Evolutionary conservation across 2,113 vertebrate species (phyloP).

Genomic region (Monopterus albus): DNA sequence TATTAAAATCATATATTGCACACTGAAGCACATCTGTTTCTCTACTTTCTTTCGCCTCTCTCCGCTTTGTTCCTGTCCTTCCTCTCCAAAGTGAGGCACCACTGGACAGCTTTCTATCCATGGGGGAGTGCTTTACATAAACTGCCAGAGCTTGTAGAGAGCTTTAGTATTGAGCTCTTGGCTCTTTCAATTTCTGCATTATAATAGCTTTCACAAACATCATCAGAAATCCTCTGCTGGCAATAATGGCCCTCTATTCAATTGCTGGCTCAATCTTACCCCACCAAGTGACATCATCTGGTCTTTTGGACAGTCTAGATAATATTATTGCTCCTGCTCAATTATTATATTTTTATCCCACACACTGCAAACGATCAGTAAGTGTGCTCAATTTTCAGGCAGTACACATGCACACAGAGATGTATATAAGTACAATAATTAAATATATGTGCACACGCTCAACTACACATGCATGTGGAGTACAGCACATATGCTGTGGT

Average conservation of each 20-base stretch:
- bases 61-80: background rate
- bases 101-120: slow-evolving; percentile 33
- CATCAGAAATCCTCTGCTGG: slow-evolving; percentile 68
- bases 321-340: slow-evolving; percentile 55
- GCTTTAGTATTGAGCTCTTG: slow-evolving; percentile 53
- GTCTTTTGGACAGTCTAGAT: slow-evolving; percentile 60
- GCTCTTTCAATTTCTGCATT: slow-evolving; percentile 71
- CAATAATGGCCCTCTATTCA: slow-evolving; percentile 70
- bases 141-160: slow-evolving; percentile 45
- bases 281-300: slow-evolving; percentile 50
- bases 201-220: slow-evolving; percentile 78
- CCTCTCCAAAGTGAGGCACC: slow-evolving; percentile 17
- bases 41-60: background rate
- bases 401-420: slow-evolving; percentile 16
- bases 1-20: slow-evolving; percentile 23
- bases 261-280: slow-evolving; percentile 53
- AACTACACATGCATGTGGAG: background rate
- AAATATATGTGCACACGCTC: slow-evolving; percentile 14
- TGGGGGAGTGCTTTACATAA: slow-evolving; percentile 55
- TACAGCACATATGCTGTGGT: background rate
- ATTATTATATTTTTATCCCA: slow-evolving; percentile 49
- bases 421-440: slow-evolving; percentile 23
- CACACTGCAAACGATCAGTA: slow-evolving; percentile 51
- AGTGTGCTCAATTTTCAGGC: slow-evolving; percentile 17
- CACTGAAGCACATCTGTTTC: slow-evolving; percentile 11